Evolutionary conservation across 1,140 invertebrate genomes (phyloP).

Genomic region (Oreohelix idahoensis): DNA sequence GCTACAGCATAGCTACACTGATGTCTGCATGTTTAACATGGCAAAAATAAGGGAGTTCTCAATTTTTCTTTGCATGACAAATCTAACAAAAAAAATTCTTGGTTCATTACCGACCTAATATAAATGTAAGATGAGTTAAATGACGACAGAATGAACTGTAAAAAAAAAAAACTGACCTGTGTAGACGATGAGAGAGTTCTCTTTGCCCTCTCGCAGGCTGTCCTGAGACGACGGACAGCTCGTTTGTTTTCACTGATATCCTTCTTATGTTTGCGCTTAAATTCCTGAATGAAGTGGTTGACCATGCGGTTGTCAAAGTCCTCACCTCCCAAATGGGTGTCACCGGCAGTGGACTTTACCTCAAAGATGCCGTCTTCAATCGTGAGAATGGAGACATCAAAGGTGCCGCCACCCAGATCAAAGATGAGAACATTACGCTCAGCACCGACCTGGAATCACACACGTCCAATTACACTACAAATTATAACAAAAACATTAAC

Average conservation of each 20-base stretch:
- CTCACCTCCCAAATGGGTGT: conserved; percentile 98
- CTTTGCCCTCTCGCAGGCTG: conserved; percentile 96
- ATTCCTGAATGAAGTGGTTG: conserved; percentile 95
- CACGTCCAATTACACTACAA: too few species aligned
- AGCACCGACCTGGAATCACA: conserved; percentile 58
- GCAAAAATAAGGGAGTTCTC: too few species aligned
- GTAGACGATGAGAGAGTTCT: conserved; percentile 94
- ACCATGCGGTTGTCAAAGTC: conserved; percentile 99
- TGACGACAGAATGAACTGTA: too few species aligned
- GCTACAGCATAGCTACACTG: too few species aligned
- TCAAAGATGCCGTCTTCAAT: conserved; percentile 96
- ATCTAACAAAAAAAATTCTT: too few species aligned
- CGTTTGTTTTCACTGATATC: conserved; percentile 92
- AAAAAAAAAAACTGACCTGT: too few species aligned
- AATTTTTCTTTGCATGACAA: too few species aligned
- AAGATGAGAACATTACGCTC: conserved; percentile 80
- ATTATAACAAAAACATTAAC: too few species aligned
- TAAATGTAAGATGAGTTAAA: too few species aligned
- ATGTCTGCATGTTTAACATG: too few species aligned
- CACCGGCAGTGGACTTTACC: conserved; percentile 97
- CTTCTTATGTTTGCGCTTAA: conserved; percentile 97
- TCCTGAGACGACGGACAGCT: conserved; percentile 90
- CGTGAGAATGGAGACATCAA: conserved; percentile 95
- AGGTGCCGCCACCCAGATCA: conserved; percentile 97
- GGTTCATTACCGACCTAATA: too few species aligned